Conservation (phyloP, 2,888 invertebrate genomes). For the Caprella mutica region DNA sequence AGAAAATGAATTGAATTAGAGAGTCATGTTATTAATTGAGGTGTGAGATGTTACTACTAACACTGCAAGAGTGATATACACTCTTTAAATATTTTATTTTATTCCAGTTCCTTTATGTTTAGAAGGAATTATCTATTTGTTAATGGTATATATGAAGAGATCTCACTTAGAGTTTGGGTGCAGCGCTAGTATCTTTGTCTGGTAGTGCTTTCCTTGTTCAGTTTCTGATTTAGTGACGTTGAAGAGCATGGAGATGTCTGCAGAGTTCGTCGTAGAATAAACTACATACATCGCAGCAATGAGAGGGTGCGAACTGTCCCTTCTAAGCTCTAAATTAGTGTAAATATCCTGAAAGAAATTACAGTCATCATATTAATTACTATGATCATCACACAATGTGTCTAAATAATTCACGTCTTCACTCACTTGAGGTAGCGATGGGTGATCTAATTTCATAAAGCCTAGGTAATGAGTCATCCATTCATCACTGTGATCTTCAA, state of each 20-base stretch:
- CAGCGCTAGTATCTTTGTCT: neutral
- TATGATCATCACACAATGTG: neutral
- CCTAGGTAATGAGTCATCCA: neutral
- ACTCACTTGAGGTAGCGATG: neutral
- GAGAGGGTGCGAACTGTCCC: neutral
- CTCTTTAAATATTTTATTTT: too few relatives aligned
- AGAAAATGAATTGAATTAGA: neutral
- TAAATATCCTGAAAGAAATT: neutral
- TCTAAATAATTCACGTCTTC: neutral
- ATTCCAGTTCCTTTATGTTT: too few relatives aligned
- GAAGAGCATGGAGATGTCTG: neutral
- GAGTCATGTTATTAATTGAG: too few relatives aligned
- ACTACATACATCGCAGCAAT: neutral
- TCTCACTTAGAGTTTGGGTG: neutral
- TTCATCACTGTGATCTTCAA: neutral
- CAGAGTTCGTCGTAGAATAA: neutral
- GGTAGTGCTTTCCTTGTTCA: neutral
- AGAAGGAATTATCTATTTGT: too few relatives aligned
- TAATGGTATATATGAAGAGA: too few relatives aligned
- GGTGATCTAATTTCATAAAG: neutral
- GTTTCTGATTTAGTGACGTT: neutral
- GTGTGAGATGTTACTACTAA: too few relatives aligned
- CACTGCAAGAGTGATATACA: too few relatives aligned
- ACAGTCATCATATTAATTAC: neutral
- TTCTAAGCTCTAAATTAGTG: neutral